Evolutionary conservation across 2,888 invertebrate species (phyloP).

Genomic region (Margaritifera margaritifera): DNA sequence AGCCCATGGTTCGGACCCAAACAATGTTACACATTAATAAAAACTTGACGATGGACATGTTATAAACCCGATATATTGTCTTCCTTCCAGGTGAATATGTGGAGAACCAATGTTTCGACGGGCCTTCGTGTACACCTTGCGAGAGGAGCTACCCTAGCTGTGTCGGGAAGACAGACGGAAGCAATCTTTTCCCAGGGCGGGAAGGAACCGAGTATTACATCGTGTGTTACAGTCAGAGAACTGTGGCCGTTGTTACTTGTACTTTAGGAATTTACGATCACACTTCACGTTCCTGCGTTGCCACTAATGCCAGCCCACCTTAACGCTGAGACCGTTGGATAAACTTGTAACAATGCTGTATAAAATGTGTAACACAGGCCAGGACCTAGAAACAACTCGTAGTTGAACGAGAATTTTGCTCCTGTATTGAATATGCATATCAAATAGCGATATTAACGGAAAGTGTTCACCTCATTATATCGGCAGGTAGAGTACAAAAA

Average conservation of each 20-base stretch:
- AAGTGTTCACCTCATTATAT: no score
- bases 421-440: no score
- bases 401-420: no score
- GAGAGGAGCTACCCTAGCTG: slow-evolving; percentile 50
- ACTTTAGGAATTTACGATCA: slow-evolving; percentile 47
- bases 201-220: slow-evolving; percentile 51
- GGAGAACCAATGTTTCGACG: slow-evolving; percentile 50
- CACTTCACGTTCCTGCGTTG: slow-evolving; percentile 33
- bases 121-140: slow-evolving; percentile 48
- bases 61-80: neutral
- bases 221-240: slow-evolving; percentile 53
- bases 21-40: no score
- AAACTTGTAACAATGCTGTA: slow-evolving; percentile 2
- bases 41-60: no score
- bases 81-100: slow-evolving; percentile 52
- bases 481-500: no score
- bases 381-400: neutral
- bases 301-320: slow-evolving; percentile 9
- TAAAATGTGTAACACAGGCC: neutral
- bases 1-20: no score
- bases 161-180: slow-evolving; percentile 47
- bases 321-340: slow-evolving; percentile 21
- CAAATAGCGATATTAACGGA: no score
- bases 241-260: slow-evolving; percentile 54
- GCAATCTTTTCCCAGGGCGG: slow-evolving; percentile 48